Evolutionary conservation across 2,888 invertebrate genomes (phyloP), one percentile per base, ranked within the genome.

Genomic region (Melitaea athalia): DNA sequence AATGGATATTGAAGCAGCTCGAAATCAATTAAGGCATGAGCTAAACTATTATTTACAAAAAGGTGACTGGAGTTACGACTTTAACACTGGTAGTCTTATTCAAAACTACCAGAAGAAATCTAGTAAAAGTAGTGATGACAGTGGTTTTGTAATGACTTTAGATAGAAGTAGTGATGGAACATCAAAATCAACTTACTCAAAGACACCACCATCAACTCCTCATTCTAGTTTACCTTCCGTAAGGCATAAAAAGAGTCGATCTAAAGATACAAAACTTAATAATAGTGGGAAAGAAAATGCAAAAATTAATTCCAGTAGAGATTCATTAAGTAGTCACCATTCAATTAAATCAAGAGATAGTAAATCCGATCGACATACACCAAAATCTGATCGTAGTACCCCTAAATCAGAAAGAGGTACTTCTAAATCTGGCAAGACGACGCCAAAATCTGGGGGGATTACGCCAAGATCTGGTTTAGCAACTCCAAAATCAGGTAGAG

Each of bases 91-190:
- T 67, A 92, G 92, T 76, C 81, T 92, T 64, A 91, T 92, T 70
- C 92, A 92, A 80, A 92, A 92, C 69, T 92, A 91, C 77, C 92
- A 92, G 73, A 92, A 92, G 77, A 92, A 92, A 79, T 92, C 92
- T 42, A 92, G 92, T 74, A 92, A 92, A 81, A 92, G 92, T 73
- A 92, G 92, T 77, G 92, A 92, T 71, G 92, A 93, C 69, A 93
- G 92, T 74, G 92, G 92, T 71, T 92, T 92, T 79, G 92, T 92
- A 45, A 91, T 92, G 91, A 92, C 87, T 59, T 84, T 92, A 83
- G 92, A 93, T 77, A 89, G 91, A 81, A 92, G 92, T 74, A 92
- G 92, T 74, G 92, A 92, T 76, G 89, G 92, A 45, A 92, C 92
- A 62, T 91, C 91, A 1, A 91, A 92, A 80, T 92, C 92, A 42